These are phyloP conservation scores for Leptopilina clavipes DNA, from an alignment of 1,140 invertebrate genomes.

Conservation along the genomic window DNA sequence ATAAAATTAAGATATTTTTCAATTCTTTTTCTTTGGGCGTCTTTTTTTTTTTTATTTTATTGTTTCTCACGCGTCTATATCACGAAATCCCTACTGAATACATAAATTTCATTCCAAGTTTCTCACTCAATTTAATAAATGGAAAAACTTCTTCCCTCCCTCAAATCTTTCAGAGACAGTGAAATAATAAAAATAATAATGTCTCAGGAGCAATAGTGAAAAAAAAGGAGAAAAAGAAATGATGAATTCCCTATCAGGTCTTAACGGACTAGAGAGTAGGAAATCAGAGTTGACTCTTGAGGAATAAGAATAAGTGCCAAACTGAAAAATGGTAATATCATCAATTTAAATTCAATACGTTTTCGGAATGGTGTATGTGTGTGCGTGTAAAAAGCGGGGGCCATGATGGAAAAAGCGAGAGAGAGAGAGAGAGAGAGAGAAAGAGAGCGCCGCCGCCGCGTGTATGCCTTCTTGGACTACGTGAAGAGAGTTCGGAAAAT, in stretches of 20 bases:
- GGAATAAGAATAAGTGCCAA: constrained; percentile 29
- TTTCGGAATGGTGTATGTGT: constrained; percentile 1
- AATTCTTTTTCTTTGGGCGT: too few species aligned
- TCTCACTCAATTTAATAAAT: too few species aligned
- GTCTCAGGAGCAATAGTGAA: background rate
- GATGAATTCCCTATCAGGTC: background rate
- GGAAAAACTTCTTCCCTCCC: background rate
- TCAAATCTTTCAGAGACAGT: background rate
- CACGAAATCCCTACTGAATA: too few species aligned
- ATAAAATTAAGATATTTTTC: too few species aligned
- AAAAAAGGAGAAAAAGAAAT: too few species aligned
- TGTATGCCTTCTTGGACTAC: constrained; percentile 30
- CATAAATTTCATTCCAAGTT: too few species aligned
- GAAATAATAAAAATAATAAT: constrained; percentile 1
- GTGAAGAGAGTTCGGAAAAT: constrained; percentile 31
- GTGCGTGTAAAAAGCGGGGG: constrained; percentile 3
- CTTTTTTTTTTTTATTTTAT: too few species aligned
- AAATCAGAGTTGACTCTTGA: constrained; percentile 27
- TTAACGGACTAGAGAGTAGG: constrained; percentile 16
- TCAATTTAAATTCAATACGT: constrained; percentile 31
- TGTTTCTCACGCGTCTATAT: too few species aligned
- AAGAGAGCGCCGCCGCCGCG: background rate
- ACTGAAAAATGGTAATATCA: constrained; percentile 34
- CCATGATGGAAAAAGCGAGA: constrained; percentile 11
- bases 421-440: background rate